These are phyloP conservation scores for Apis laboriosa DNA, from an alignment of 1,140 invertebrate genomes.

Conservation along the genomic window DNA sequence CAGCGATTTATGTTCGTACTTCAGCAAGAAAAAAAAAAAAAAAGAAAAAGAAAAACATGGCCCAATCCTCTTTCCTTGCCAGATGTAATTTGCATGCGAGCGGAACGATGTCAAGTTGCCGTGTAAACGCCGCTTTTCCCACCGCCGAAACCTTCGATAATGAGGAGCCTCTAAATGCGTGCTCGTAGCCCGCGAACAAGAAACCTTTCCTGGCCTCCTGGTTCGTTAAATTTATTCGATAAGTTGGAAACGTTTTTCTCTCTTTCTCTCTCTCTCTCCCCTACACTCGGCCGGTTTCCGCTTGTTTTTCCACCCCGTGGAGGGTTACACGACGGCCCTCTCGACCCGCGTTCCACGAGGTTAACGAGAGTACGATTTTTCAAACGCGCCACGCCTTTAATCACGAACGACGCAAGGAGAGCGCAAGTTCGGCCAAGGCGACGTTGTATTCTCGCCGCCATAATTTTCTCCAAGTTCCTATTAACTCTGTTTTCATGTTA, in stretches of 20 bases:
- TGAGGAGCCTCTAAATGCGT: constrained; percentile 24
- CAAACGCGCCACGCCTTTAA: constrained; percentile 29
- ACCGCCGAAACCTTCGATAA: constrained; percentile 36
- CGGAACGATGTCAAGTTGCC: constrained; percentile 40
- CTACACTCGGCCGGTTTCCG: neutral
- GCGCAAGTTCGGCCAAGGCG: neutral
- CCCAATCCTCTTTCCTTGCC: neutral
- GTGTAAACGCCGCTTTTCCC: constrained; percentile 27
- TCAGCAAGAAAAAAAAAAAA: no score
- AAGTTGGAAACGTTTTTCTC: constrained; percentile 19
- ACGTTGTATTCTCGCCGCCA: constrained; percentile 6
- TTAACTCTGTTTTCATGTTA: constrained; percentile 35
- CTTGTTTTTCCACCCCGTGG: neutral
- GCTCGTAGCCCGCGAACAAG: constrained; percentile 17
- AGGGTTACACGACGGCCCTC: neutral
- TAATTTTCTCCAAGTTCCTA: constrained; percentile 39
- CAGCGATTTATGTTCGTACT: neutral
- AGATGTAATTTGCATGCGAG: constrained; percentile 18
- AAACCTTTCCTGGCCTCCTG: constrained; percentile 1
- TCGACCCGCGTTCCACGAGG: neutral
- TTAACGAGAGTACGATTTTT: constrained; percentile 47
- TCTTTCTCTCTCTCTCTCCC: neutral
- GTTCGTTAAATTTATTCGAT: constrained; percentile 51
- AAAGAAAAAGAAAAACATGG: neutral
- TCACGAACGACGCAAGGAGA: neutral